phyloP scores from a whole-genome alignment of 1,140 invertebrate genomes.

The Drosophila kanapiae region DNA sequence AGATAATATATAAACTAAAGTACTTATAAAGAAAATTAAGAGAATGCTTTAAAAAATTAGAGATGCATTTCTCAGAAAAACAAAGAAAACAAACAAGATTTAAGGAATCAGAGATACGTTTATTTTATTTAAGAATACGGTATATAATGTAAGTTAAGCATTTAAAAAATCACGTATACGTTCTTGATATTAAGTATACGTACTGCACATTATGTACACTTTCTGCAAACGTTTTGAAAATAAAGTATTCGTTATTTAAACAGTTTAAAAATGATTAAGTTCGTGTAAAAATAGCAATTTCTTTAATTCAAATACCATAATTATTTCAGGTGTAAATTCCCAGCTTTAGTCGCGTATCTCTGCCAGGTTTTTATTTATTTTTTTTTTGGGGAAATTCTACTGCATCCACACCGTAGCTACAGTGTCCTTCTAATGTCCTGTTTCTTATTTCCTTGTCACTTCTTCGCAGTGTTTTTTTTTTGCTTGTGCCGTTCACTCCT shows the following conservation, averaged over 20 bases:
- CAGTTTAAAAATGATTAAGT: background rate
- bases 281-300: no score
- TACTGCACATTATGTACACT: background rate
- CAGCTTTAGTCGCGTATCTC: background rate
- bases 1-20: no score
- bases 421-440: constrained; percentile 24
- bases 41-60: background rate
- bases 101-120: no score
- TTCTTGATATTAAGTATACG: background rate
- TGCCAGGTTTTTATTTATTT: constrained; percentile 7
- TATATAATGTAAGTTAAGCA: no score
- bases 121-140: no score
- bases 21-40: background rate
- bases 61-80: no score
- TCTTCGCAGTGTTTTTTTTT: background rate
- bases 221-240: no score
- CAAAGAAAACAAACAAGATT: no score
- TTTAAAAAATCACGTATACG: background rate
- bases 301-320: no score
- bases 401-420: constrained; percentile 16
- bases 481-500: constrained; percentile 3
- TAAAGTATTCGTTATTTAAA: no score
- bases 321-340: background rate
- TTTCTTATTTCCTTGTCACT: background rate
- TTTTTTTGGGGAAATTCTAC: background rate